Evolutionary conservation across 2,888 invertebrate species (phyloP).

Genomic region (Brenthis daphne): DNA sequence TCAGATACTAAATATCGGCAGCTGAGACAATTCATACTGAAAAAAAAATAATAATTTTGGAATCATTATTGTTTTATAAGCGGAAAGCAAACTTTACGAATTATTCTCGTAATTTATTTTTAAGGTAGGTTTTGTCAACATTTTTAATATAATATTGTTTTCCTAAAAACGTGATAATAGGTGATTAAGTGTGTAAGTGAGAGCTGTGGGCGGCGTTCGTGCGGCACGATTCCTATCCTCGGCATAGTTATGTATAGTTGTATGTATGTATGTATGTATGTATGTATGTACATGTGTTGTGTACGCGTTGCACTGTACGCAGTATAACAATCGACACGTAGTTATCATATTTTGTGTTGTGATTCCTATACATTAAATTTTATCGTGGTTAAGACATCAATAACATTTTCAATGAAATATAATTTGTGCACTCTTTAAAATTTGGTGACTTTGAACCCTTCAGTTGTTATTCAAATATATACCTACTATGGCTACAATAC

Average conservation of each 20-base stretch:
- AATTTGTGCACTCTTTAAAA: conserved; percentile 13
- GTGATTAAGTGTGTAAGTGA: conserved; percentile 71
- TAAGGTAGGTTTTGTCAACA: conserved; percentile 76
- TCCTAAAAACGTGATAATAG: conserved; percentile 82
- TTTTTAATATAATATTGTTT: conserved; percentile 72
- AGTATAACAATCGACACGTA: conserved; percentile 43
- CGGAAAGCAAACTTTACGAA: conserved; percentile 71
- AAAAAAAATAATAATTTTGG: background rate
- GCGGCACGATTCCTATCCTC: conserved; percentile 74
- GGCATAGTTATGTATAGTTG: conserved; percentile 54
- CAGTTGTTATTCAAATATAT: conserved; percentile 4
- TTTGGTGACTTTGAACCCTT: conserved; percentile 25
- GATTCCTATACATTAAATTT: conserved; percentile 46
- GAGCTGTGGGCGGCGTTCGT: conserved; percentile 69
- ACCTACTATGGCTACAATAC: conserved; percentile 2
- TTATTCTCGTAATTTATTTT: conserved; percentile 74
- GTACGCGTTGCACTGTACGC: conserved; percentile 41
- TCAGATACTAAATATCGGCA: conserved; percentile 43
- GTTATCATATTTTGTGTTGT: conserved; percentile 58
- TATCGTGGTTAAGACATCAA: conserved; percentile 37
- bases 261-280: conserved; percentile 49
- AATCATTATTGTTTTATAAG: conserved; percentile 60
- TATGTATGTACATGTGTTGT: conserved; percentile 65
- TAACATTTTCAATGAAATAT: conserved; percentile 22
- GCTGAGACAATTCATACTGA: conserved; percentile 38